Conservation (phyloP, 2,888 invertebrate species). For the Siphlonurus alternatus region DNA sequence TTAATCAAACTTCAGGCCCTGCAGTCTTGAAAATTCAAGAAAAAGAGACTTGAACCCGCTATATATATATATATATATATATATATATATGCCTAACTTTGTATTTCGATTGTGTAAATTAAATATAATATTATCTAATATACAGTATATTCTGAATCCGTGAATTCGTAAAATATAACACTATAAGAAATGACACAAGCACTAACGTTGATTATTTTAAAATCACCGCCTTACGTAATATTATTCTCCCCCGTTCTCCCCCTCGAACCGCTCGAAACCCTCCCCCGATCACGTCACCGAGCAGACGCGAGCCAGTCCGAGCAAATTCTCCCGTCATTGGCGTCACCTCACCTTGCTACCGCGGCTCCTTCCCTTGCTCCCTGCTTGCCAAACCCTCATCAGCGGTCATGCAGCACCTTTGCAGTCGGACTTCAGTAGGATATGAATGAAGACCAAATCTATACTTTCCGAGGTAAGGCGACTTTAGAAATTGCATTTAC, state of each 20-base stretch:
- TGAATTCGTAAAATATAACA: too few relatives aligned
- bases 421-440: slow-evolving; percentile 10
- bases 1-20: too few relatives aligned
- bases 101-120: background rate
- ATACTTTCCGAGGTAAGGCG: slow-evolving; percentile 64
- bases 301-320: background rate
- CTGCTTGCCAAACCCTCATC: background rate
- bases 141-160: too few relatives aligned
- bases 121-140: background rate
- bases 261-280: background rate
- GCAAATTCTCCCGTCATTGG: background rate
- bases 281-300: background rate
- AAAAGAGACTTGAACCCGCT: too few relatives aligned
- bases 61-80: background rate
- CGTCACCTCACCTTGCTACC: background rate
- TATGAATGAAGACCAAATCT: slow-evolving; percentile 85
- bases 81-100: background rate
- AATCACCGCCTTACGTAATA: background rate
- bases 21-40: too few relatives aligned
- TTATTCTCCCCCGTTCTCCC: background rate
- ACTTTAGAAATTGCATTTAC: too few relatives aligned
- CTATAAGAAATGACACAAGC: too few relatives aligned
- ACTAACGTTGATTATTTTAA: too few relatives aligned
- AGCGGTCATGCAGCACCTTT: background rate
- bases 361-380: background rate